A percentile compares a stretch with the other conserved stretches of the same genome.
These are phyloP conservation scores for Catharus fuscescens DNA, from an alignment of 2,113 vertebrate species.

Conservation along the genomic window DNA sequence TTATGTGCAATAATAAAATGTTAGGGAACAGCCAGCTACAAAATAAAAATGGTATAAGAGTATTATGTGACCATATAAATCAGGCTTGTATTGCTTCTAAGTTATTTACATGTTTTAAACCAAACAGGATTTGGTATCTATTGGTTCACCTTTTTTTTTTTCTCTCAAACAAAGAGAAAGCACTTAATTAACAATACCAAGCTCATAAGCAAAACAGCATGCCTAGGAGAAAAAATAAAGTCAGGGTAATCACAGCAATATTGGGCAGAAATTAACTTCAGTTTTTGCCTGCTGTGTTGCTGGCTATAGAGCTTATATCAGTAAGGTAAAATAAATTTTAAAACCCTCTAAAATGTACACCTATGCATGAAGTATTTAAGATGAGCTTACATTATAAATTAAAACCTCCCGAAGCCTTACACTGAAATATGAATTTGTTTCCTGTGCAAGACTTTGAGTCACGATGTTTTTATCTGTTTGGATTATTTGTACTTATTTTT, in stretches of 20 bases:
- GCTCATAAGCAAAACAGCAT: neutral
- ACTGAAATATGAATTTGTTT: neutral
- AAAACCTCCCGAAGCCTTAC: neutral
- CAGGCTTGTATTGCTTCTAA: neutral
- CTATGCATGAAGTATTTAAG: neutral
- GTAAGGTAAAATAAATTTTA: neutral
- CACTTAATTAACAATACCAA: neutral
- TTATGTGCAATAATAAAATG: neutral
- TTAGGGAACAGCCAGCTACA: neutral
- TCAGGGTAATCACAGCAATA: neutral
- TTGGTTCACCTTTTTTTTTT: neutral
- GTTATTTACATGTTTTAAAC: neutral
- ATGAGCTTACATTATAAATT: neutral
- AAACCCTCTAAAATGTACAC: neutral
- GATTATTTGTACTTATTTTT: neutral
- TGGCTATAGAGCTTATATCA: neutral
- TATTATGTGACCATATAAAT: neutral
- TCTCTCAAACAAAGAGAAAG: neutral
- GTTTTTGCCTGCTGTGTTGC: neutral
- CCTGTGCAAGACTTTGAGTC: neutral
- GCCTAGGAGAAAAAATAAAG: neutral
- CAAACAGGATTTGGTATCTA: neutral
- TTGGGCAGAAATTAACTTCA: neutral
- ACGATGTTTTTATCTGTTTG: neutral
- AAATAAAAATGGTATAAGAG: neutral